A percentile compares a stretch with the other conserved stretches of the same genome.
These are phyloP conservation scores for Disparrhopalites patrizii DNA, from an alignment of 2,888 invertebrate genomes.

Conservation along the genomic window DNA sequence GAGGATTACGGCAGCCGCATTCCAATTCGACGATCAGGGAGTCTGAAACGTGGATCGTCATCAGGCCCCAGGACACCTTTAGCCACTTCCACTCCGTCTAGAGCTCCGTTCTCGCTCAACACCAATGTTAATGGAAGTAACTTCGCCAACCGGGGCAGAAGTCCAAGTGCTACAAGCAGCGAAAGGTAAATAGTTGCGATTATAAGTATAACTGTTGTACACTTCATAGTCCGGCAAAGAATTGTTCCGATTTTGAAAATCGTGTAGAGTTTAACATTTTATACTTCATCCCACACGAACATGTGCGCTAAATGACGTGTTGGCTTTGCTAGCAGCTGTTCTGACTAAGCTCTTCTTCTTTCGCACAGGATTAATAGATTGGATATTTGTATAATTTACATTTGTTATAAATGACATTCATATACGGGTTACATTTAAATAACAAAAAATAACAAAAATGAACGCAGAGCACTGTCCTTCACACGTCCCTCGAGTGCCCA, in stretches of 20 bases:
- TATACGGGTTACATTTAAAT: too few relatives aligned
- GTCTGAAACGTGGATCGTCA: slow-evolving; percentile 43
- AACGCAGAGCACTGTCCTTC: slow-evolving; percentile 45
- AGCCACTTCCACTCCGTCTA: slow-evolving; percentile 40
- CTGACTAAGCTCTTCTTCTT: too few relatives aligned
- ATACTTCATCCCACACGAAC: too few relatives aligned
- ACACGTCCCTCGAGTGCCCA: slow-evolving; percentile 42
- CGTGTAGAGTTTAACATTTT: too few relatives aligned
- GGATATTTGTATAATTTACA: too few relatives aligned
- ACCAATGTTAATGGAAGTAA: slow-evolving; percentile 40
- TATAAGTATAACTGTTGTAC: too few relatives aligned
- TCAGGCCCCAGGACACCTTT: slow-evolving; percentile 30
- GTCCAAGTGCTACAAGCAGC: slow-evolving; percentile 38
- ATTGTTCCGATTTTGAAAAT: too few relatives aligned
- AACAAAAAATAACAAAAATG: not conserved
- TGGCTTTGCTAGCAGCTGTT: too few relatives aligned
- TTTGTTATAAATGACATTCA: too few relatives aligned
- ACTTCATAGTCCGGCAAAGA: too few relatives aligned
- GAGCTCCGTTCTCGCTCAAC: slow-evolving; percentile 43
- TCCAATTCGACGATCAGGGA: slow-evolving; percentile 45
- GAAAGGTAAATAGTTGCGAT: slow-evolving; percentile 43
- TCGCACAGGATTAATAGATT: too few relatives aligned
- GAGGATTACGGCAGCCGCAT: slow-evolving; percentile 41
- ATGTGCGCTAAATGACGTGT: too few relatives aligned
- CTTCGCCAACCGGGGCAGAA: slow-evolving; percentile 24